These are phyloP conservation scores for Beroe forskalii DNA, from an alignment of 37 sponge, comb jelly and placozoan genomes.

Conservation along the genomic window DNA sequence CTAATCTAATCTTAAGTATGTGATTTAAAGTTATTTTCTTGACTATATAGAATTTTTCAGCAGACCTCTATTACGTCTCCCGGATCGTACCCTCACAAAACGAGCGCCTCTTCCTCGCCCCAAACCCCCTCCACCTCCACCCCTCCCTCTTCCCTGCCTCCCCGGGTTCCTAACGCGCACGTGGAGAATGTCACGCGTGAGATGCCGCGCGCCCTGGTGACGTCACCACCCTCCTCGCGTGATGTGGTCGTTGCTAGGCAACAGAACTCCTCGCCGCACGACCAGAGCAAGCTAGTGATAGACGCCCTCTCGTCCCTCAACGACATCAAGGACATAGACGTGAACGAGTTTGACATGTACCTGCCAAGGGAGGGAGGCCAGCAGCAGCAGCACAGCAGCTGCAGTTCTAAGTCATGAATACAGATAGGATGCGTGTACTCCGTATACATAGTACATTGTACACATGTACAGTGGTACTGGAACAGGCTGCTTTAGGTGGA, in stretches of 20 bases:
- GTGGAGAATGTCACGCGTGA: not conserved
- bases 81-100: not conserved
- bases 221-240: not conserved
- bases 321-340: slow-evolving; percentile 52
- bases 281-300: slow-evolving; percentile 28
- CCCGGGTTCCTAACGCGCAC: not conserved
- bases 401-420: not conserved
- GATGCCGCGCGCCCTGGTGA: slow-evolving; percentile 9
- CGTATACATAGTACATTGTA: too few relatives aligned
- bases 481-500: too few relatives aligned
- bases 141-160: not conserved
- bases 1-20: too few relatives aligned
- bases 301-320: slow-evolving; percentile 48
- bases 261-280: not conserved
- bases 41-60: not conserved
- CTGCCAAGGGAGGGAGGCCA: slow-evolving; percentile 25
- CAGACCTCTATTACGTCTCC: not conserved
- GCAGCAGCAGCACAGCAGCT: not conserved
- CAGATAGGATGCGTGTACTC: too few relatives aligned
- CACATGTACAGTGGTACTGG: too few relatives aligned
- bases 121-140: slow-evolving; percentile 22
- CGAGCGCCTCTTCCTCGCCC: not conserved
- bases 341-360: slow-evolving; percentile 50
- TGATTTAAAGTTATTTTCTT: not conserved
- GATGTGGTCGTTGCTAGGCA: not conserved